These are phyloP conservation scores for Xylophagus ater DNA, from an alignment of 2,888 invertebrate species.

Conservation along the genomic window DNA sequence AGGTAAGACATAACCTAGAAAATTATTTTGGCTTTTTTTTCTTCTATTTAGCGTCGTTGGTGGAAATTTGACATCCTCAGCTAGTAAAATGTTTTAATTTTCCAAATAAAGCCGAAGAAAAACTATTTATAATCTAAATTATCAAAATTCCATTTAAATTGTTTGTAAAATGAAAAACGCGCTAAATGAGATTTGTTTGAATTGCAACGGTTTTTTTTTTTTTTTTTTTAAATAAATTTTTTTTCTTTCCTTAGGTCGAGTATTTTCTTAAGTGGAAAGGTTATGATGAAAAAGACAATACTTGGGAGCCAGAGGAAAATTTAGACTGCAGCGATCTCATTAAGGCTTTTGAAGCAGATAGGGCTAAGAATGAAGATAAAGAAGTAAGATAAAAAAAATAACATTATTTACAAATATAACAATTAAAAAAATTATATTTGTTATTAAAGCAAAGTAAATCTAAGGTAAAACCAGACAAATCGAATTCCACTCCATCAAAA, in stretches of 20 bases:
- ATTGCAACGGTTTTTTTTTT: not conserved
- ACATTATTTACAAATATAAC: too few relatives aligned
- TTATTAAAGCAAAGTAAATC: too few relatives aligned
- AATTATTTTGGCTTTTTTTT: not conserved
- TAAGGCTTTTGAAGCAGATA: conserved; percentile 59
- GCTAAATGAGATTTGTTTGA: not conserved
- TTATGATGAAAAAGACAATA: conserved; percentile 70
- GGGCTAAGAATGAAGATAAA: conserved; percentile 29
- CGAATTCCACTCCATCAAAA: too few relatives aligned
- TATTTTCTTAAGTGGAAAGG: conserved; percentile 70
- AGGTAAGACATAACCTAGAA: conserved; percentile 36
- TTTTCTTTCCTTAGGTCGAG: conserved; percentile 44
- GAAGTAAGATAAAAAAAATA: too few relatives aligned
- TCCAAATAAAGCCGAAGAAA: not conserved
- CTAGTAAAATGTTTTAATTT: not conserved
- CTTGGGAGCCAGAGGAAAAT: conserved; percentile 86
- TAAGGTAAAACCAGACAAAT: too few relatives aligned
- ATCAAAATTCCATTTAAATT: not conserved
- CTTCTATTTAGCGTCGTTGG: not conserved
- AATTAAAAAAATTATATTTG: too few relatives aligned
- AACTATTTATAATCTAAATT: not conserved
- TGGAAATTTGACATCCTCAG: too few relatives aligned
- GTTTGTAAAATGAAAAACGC: not conserved
- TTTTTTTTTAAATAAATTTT: not conserved
- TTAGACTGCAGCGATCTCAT: conserved; percentile 76